phyloP scores from a whole-genome alignment of 37 sponge, comb jelly and placozoan genomes.

The Beroe ovata region DNA sequence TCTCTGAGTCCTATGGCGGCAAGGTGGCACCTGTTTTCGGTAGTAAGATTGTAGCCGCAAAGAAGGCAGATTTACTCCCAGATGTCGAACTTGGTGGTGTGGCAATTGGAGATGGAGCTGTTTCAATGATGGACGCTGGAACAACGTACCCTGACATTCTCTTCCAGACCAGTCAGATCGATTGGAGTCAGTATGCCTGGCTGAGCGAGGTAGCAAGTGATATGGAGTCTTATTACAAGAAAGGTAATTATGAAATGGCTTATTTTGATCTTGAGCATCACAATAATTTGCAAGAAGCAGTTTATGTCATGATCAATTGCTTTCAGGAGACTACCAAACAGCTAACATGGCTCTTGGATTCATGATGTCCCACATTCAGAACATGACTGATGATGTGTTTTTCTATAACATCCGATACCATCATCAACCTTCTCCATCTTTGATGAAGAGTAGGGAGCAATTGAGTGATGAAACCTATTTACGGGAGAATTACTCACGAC shows the following conservation, averaged over 20 bases:
- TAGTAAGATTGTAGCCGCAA: constrained; percentile 52
- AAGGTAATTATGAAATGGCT: not conserved
- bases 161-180: constrained; percentile 50
- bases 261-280: not conserved
- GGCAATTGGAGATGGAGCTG: constrained; percentile 76
- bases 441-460: not conserved
- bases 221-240: not conserved
- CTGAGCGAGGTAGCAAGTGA: not conserved
- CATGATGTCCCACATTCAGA: constrained; percentile 2
- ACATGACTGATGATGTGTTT: constrained; percentile 57
- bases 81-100: constrained; percentile 74
- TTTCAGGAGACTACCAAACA: constrained; percentile 22
- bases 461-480: too few species aligned
- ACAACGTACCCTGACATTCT: constrained; percentile 45
- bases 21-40: constrained; percentile 86
- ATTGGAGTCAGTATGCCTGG: not conserved
- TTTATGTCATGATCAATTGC: too few species aligned
- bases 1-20: constrained; percentile 89
- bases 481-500: not conserved
- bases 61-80: not conserved
- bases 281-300: too few species aligned
- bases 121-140: constrained; percentile 30
- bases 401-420: constrained; percentile 60
- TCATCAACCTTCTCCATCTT: constrained; percentile 48
- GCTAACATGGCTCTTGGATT: not conserved